Percentiles rank a stretch among this genome's conserved stretches.
Evolutionary conservation across 2,113 vertebrate genomes (phyloP).

Genomic region (Oxyruncus cristatus): DNA sequence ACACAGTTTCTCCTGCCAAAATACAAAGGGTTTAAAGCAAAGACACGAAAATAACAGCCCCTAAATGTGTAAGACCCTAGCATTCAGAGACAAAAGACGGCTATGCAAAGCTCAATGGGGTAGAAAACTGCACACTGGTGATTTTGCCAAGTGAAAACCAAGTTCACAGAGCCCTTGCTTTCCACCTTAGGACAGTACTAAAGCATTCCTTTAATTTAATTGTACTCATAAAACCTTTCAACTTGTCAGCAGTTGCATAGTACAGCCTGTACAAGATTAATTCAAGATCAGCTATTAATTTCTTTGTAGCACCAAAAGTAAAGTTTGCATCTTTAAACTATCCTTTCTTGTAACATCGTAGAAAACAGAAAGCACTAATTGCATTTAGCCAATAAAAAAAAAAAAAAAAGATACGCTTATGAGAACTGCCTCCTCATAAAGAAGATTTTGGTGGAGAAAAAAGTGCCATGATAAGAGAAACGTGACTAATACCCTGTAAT

Average conservation of each 20-base stretch:
- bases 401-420: not conserved
- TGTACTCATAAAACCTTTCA: not conserved
- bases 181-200: not conserved
- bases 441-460: not conserved
- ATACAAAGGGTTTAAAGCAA: not conserved
- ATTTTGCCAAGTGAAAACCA: not conserved
- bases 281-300: not conserved
- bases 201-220: not conserved
- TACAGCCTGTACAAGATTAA: not conserved
- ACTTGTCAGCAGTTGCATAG: not conserved
- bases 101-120: not conserved
- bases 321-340: not conserved
- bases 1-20: not conserved
- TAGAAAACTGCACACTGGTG: not conserved
- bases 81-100: not conserved
- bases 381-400: not conserved
- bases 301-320: not conserved
- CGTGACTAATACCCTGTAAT: not conserved
- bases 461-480: not conserved
- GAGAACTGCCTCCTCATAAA: not conserved
- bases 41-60: not conserved
- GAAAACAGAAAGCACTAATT: not conserved
- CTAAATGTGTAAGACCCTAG: not conserved
- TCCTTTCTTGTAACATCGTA: not conserved
- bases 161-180: not conserved